A percentile compares a stretch with the other conserved stretches of the same genome.
Evolutionary conservation across 1,140 invertebrate species (phyloP).

Genomic region (Uloborus diversus): DNA sequence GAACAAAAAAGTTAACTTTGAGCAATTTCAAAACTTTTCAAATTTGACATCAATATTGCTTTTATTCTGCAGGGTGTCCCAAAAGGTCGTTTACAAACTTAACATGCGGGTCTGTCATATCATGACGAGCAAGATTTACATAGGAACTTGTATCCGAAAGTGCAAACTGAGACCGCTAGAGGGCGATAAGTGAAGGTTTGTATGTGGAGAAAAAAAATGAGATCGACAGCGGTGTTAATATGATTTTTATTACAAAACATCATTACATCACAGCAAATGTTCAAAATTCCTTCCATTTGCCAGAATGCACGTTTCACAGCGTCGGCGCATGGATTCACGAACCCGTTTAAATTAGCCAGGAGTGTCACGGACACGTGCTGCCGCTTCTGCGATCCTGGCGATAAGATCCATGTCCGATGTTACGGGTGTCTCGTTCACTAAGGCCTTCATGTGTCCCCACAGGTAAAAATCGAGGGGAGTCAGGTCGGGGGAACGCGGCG

Average conservation of each 20-base stretch:
- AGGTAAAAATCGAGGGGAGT: conserved; percentile 57
- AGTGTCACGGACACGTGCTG: not conserved
- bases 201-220: no score
- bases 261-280: not conserved
- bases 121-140: no score
- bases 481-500: conserved; percentile 54
- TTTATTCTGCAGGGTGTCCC: no score
- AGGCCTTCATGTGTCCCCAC: conserved; percentile 14
- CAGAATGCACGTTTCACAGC: not conserved
- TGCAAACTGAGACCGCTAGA: no score
- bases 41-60: no score
- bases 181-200: no score
- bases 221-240: no score
- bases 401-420: conserved; percentile 1
- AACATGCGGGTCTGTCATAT: no score
- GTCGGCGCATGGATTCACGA: not conserved
- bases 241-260: not conserved
- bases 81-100: no score
- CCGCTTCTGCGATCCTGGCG: not conserved
- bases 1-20: no score
- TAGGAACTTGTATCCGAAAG: no score
- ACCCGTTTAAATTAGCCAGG: not conserved
- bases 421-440: not conserved
- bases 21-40: no score
- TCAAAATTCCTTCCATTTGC: not conserved